Evolutionary conservation across 2,888 invertebrate genomes (phyloP).

Genomic region (Dyspetes luteomarginatus): DNA sequence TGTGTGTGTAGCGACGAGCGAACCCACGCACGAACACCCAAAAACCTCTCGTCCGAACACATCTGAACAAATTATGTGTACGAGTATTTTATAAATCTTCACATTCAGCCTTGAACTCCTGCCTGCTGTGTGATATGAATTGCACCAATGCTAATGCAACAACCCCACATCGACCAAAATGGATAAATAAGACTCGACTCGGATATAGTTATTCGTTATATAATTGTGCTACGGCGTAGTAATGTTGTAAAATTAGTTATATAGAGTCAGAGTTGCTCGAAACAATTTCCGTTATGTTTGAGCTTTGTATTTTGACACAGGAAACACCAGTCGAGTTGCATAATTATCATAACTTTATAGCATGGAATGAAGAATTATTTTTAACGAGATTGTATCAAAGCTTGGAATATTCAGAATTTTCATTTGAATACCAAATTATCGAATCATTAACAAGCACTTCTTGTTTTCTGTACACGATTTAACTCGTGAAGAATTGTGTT

Average conservation of each 20-base stretch:
- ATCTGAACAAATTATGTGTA: background rate
- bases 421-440: no score
- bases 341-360: conserved; percentile 23
- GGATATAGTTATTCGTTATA: background rate
- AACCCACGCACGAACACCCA: conserved; percentile 5
- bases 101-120: conserved; percentile 2
- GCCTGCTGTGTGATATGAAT: conserved; percentile 27
- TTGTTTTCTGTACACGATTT: no score
- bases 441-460: no score
- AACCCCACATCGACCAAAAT: conserved; percentile 3
- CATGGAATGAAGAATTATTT: background rate
- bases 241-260: conserved; percentile 19
- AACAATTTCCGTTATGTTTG: conserved; percentile 33
- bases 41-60: background rate
- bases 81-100: conserved; percentile 20
- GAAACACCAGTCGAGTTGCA: background rate
- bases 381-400: background rate
- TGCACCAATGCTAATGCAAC: conserved; percentile 35
- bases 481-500: no score
- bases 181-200: conserved; percentile 22
- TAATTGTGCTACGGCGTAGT: conserved; percentile 9
- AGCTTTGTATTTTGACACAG: conserved; percentile 9
- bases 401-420: background rate
- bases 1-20: background rate
- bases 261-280: conserved; percentile 12